Base-by-base conservation (phyloP, 1,140 invertebrate species). In the Pseudomyrmex cubaensis region DNA sequence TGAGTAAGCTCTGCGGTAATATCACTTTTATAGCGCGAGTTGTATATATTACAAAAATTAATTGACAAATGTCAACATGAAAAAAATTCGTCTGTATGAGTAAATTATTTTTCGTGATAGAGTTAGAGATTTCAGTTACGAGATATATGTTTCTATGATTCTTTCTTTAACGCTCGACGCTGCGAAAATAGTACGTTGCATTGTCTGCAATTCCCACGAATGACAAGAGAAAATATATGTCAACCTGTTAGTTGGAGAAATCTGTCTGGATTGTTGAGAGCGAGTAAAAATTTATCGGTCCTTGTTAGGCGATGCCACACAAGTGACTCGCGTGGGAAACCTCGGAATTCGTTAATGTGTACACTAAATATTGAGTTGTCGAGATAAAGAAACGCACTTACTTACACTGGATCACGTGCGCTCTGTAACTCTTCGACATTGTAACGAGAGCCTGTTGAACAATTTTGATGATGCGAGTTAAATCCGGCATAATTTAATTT, bases 251-350 rank as follows among this genome's bases (percentile, higher is more conserved):
- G 46, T 12, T 15, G 50, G 20, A 52, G 80, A 61, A 78, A 78
- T 20, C 13, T 10, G 15, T 8, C 52, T 59, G 52, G 63, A 87
- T 87, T 46, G 46, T 76, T 80, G 61, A 48, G 52, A 66, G 15
- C 22, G 57, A 57, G 50, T 59, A 64, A 63, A 80, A 85, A 85
- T 87, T 85, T 76, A 87, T 87, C 70, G 50, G 10, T 54, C 44
- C 73, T 78, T 63, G 80, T 87, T 86, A 74, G 85, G 62, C 59
- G 66, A 67, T 78, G 15, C 67, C 61, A 56, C 17, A 50, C 46
- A 48, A n/a, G 25, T 73, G 17, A 73, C 15, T 69, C 56, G 48
- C 25, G 86, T 88, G 87, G 56, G 76, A 88, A 88, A 57, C n/a
- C 50, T 12, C 63, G 35, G 50, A n/a, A 12, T 20, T 17, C 57